phyloP scores from a whole-genome alignment of 1,140 invertebrate genomes.

The Formica exsecta region DNA sequence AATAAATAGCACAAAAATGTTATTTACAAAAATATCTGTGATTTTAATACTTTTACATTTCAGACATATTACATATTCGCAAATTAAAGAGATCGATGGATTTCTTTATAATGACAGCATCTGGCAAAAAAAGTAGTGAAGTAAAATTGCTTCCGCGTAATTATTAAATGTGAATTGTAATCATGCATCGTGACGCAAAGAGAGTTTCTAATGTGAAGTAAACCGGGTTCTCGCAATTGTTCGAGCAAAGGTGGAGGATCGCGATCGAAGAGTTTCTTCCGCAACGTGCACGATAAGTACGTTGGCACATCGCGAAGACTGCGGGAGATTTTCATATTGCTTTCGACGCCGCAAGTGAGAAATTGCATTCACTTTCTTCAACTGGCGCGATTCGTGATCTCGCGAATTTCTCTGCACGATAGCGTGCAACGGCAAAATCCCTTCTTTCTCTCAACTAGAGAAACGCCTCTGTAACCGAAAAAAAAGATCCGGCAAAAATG shows the following conservation, averaged over 20 bases:
- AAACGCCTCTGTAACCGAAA: background rate
- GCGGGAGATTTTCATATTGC: constrained; percentile 2
- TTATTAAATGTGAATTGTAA: background rate
- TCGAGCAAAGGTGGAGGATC: background rate
- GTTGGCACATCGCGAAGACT: background rate
- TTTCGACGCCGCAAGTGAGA: constrained; percentile 10
- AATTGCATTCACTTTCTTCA: constrained; percentile 45
- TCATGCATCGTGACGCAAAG: background rate
- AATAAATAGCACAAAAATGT: background rate
- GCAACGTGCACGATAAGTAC: background rate
- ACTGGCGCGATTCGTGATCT: background rate
- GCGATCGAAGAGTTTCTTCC: background rate
- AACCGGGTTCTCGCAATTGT: background rate
- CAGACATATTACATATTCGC: background rate
- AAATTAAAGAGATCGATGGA: too few species aligned
- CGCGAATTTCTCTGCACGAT: constrained; percentile 35
- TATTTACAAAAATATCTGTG: background rate
- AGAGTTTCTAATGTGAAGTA: constrained; percentile 15
- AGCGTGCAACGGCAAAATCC: background rate
- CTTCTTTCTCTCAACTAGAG: background rate
- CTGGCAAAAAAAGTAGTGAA: too few species aligned
- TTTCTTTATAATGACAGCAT: too few species aligned
- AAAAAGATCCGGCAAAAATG: background rate
- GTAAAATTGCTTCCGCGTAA: too few species aligned
- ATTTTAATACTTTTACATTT: background rate